These are phyloP conservation scores for Acrobasis suavella DNA, from an alignment of 2,888 invertebrate genomes.

Conservation along the genomic window DNA sequence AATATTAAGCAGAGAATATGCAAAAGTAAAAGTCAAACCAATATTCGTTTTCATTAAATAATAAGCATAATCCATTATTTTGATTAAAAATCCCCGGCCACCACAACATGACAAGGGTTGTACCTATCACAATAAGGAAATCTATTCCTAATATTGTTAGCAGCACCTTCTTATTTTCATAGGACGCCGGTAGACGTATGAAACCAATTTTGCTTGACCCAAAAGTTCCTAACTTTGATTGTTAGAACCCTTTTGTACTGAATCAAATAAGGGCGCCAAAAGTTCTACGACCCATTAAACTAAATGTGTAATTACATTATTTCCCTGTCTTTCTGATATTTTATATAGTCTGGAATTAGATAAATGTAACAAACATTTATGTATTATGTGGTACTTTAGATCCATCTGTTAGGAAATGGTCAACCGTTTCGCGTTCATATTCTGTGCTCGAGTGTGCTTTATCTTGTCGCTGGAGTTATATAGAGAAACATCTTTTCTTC, in stretches of 20 bases:
- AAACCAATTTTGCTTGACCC: slow-evolving; percentile 44
- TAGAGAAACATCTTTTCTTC: too few relatives aligned
- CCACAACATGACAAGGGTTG: slow-evolving; percentile 8
- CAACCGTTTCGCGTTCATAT: too few relatives aligned
- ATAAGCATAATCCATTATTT: neutral
- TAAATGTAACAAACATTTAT: neutral
- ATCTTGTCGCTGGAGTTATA: too few relatives aligned
- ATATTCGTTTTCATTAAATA: neutral
- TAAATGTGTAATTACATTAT: slow-evolving; percentile 2
- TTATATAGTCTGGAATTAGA: neutral
- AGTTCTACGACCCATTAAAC: slow-evolving; percentile 15
- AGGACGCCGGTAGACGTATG: slow-evolving; percentile 20
- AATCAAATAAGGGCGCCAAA: slow-evolving; percentile 21
- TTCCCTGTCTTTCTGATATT: neutral
- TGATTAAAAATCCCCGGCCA: slow-evolving; percentile 13
- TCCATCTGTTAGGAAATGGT: neutral
- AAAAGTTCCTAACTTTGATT: slow-evolving; percentile 50
- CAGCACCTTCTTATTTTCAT: slow-evolving; percentile 22
- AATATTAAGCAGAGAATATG: too few relatives aligned
- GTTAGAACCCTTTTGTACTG: slow-evolving; percentile 20
- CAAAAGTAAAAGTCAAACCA: too few relatives aligned
- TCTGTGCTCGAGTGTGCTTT: too few relatives aligned
- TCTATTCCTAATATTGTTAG: slow-evolving; percentile 6
- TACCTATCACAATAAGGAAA: slow-evolving; percentile 7
- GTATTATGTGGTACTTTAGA: neutral